Conservation (phyloP, 2,797 vertebrate species). For the Notoglanidium macrostoma region DNA sequence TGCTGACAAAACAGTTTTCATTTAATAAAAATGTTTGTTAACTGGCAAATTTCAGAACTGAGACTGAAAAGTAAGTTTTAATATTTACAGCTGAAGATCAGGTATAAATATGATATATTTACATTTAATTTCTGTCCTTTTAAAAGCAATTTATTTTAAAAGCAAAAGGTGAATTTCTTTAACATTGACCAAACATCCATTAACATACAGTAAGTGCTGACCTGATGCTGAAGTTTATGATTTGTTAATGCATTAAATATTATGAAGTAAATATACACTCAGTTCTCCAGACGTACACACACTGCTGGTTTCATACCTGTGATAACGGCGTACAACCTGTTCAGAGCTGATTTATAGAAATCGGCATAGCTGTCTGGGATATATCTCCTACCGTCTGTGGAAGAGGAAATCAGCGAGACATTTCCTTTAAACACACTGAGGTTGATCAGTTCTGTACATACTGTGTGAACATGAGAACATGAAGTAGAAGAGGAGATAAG, state of each 20-base stretch:
- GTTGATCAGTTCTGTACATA: not conserved
- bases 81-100: not conserved
- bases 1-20: not conserved
- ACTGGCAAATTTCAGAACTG: not conserved
- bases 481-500: not conserved
- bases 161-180: not conserved
- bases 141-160: too few species aligned
- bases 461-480: not conserved
- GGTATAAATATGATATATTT: not conserved
- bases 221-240: not conserved
- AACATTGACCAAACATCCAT: not conserved
- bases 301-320: slow-evolving; percentile 63
- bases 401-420: not conserved
- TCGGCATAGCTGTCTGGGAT: slow-evolving; percentile 61
- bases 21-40: not conserved
- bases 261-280: not conserved
- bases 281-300: not conserved
- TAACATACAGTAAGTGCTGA: not conserved
- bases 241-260: not conserved
- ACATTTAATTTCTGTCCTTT: not conserved
- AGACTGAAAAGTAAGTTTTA: not conserved
- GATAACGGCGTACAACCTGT: slow-evolving; percentile 63
- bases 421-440: not conserved
- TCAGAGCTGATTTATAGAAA: slow-evolving; percentile 60
- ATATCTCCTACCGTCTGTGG: slow-evolving; percentile 72